Evolutionary conservation across 2,888 invertebrate genomes (phyloP).

Genomic region (Euphydryas editha): DNA sequence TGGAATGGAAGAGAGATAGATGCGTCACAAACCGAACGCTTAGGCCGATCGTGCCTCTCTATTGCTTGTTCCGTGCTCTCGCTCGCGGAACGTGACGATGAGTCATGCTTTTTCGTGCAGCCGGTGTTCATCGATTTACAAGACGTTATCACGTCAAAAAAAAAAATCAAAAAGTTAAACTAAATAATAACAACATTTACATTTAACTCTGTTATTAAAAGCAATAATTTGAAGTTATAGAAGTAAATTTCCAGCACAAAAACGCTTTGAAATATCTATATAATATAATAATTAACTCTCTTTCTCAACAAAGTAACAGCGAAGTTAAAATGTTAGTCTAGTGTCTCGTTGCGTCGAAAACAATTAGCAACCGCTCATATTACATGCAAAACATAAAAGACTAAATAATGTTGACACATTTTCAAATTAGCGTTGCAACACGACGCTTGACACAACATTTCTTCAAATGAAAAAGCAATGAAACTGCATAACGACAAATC

Average conservation of each 20-base stretch:
- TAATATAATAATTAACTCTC: slow-evolving; percentile 3
- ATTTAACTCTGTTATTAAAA: background rate
- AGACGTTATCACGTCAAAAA: too few relatives aligned
- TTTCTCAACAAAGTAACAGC: slow-evolving; percentile 43
- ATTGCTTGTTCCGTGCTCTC: too few relatives aligned
- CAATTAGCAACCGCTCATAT: slow-evolving; percentile 40
- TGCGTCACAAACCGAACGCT: too few relatives aligned
- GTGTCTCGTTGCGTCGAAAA: slow-evolving; percentile 32
- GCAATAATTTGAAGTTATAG: background rate
- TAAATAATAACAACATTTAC: background rate
- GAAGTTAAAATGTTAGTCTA: slow-evolving; percentile 44
- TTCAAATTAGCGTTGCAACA: slow-evolving; percentile 25
- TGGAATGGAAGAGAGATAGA: too few relatives aligned
- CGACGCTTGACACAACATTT: slow-evolving; percentile 19
- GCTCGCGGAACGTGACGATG: too few relatives aligned
- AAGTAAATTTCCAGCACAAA: background rate
- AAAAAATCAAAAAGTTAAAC: too few relatives aligned
- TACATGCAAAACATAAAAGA: slow-evolving; percentile 34
- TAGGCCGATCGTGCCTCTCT: too few relatives aligned
- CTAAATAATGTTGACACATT: slow-evolving; percentile 39
- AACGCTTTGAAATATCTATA: background rate
- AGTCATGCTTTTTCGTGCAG: too few relatives aligned
- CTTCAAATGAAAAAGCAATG: background rate
- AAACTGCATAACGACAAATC: background rate
- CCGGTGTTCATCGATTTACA: too few relatives aligned